Base-by-base conservation (phyloP, 2,797 vertebrate species). In the Cygnus olor region DNA sequence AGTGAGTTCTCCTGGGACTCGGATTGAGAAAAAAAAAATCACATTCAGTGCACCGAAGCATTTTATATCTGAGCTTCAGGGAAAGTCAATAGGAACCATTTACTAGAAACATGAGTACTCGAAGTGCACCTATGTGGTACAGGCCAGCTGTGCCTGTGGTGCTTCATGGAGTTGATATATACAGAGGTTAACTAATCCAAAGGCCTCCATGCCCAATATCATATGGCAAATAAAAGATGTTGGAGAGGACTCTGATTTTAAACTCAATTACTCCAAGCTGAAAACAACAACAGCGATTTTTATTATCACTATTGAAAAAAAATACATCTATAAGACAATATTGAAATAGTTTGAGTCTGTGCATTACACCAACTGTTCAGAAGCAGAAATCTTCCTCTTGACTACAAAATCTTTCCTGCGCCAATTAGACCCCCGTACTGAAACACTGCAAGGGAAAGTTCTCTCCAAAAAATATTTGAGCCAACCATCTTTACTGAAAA, bases 21-120 rank as follows among this genome's bases (percentile, higher is more conserved):
- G 27, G 58, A 82, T 38, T 42, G 88, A 96, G 71, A 42, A 51
- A 65, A 80, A 93, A 83, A 71, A 54, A 84, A 72, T 61, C 64
- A n/a, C n/a, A 74, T 83, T 83, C 68, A 22, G 78, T 78, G 89
- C 93, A 89, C 78, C 94, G 95, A 94, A 94, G 89, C 93, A 65
- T 93, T 94, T 95, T 87, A 71, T 86, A 88, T 49, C 88, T 34
- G 88, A 95, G 74, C 88, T 66, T 72, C 45, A 9, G 47, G 17
- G 6, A 28, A 91, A 91, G 94, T 63, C 72, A 88, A 80, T 78
- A 68, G 10, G 2, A 49, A 30, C 14, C 49, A 7, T 85, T 85
- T 42, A 54, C 68, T 42, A 15, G 54, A 44, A n/a, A 32, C 58
- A 73, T n/a, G 51, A 91, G 45, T 34, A 74, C 61, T 79, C 47